A percentile compares a stretch with the other conserved stretches of the same genome.
Evolutionary conservation across 2,888 invertebrate species (phyloP).

Genomic region (Athripsodes cinereus): DNA sequence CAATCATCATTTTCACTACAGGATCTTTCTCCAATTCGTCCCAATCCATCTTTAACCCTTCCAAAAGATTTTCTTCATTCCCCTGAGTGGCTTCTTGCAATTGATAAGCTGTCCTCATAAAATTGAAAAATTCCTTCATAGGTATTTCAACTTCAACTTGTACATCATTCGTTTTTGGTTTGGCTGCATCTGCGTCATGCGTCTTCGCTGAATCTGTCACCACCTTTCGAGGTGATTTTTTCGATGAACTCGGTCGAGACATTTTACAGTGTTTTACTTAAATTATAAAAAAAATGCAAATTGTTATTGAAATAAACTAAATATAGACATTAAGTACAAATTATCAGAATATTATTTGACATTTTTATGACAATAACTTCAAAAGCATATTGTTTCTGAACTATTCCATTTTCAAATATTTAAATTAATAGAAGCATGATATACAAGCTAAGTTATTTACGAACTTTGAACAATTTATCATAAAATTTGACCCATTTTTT

Average conservation of each 20-base stretch:
- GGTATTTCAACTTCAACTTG: conserved; percentile 49
- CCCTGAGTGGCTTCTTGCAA: conserved; percentile 35
- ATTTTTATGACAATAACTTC: neutral
- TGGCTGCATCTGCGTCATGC: neutral
- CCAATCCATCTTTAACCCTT: conserved; percentile 44
- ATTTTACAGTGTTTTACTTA: neutral
- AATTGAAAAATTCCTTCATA: conserved; percentile 64
- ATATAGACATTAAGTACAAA: too few species aligned
- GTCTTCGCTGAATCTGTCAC: neutral
- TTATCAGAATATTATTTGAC: neutral
- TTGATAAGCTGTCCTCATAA: conserved; percentile 68
- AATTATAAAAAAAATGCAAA: neutral
- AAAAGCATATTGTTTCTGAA: neutral
- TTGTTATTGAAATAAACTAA: too few species aligned
- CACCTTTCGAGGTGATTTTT: conserved; percentile 7
- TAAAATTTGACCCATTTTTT: too few species aligned
- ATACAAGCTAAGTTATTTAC: too few species aligned
- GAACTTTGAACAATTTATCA: too few species aligned
- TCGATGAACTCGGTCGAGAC: neutral
- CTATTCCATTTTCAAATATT: neutral
- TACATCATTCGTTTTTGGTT: neutral
- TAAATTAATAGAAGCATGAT: neutral
- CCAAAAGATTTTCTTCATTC: conserved; percentile 39
- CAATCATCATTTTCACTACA: conserved; percentile 23
- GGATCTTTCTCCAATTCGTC: conserved; percentile 37